These are phyloP conservation scores for Onychomys torridus DNA, from an alignment of 2,797 vertebrate genomes.

Conservation along the genomic window DNA sequence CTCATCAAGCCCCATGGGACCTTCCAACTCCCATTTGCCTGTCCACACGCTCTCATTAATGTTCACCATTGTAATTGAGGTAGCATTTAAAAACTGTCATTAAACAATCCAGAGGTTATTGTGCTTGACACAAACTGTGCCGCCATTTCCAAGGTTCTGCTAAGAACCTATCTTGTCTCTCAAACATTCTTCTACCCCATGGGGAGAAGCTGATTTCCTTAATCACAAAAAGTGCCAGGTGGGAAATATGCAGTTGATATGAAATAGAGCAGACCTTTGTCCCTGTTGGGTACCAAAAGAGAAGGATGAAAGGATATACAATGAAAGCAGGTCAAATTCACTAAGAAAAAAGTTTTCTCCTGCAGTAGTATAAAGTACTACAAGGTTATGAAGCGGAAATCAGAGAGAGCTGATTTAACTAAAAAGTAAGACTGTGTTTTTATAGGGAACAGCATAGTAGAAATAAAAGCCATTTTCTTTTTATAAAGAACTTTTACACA, in stretches of 20 bases:
- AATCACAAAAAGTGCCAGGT: constrained; percentile 56
- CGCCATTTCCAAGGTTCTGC: constrained; percentile 30
- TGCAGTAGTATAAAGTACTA: background rate
- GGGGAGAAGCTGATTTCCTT: constrained; percentile 55
- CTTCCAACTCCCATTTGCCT: constrained; percentile 82
- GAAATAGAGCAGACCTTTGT: constrained; percentile 35
- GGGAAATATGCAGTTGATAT: constrained; percentile 4
- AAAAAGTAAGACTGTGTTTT: constrained; percentile 2
- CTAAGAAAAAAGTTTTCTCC: background rate
- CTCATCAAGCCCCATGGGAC: constrained; percentile 60
- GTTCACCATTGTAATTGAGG: constrained; percentile 77
- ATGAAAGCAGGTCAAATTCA: background rate
- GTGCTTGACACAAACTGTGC: background rate
- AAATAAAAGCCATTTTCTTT: background rate
- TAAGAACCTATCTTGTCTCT: constrained; percentile 15
- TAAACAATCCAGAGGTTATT: constrained; percentile 64
- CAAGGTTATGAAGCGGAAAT: background rate
- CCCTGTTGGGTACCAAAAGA: background rate
- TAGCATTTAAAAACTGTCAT: constrained; percentile 67
- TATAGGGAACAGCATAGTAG: background rate
- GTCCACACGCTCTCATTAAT: constrained; percentile 75
- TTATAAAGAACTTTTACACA: background rate
- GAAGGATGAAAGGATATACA: background rate
- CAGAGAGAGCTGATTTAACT: background rate
- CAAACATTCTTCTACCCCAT: background rate